Evolutionary conservation across 2,888 invertebrate species (phyloP).

Genomic region (Axea sp.): DNA sequence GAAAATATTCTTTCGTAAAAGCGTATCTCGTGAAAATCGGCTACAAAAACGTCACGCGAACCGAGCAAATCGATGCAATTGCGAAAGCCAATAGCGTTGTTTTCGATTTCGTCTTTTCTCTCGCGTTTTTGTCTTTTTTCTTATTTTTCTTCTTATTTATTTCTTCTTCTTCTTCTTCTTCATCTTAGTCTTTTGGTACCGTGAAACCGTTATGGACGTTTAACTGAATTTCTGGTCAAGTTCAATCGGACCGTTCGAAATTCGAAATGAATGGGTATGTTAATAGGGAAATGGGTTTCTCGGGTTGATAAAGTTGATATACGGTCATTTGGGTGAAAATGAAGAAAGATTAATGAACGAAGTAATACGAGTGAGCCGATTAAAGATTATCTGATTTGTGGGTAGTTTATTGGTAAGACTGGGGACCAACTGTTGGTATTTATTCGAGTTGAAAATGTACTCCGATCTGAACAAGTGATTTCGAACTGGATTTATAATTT

Average conservation of each 20-base stretch:
- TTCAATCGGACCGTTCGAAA: slow-evolving; percentile 1
- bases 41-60: slow-evolving; percentile 43
- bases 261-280: slow-evolving; percentile 33
- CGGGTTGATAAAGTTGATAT: slow-evolving; percentile 36
- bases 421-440: slow-evolving; percentile 22
- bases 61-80: slow-evolving; percentile 40
- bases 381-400: slow-evolving; percentile 39
- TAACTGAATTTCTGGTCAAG: slow-evolving; percentile 23
- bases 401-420: slow-evolving; percentile 22
- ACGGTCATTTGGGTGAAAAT: slow-evolving; percentile 39
- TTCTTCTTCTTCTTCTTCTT: slow-evolving; percentile 22
- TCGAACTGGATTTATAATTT: slow-evolving; percentile 40
- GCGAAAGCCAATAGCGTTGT: slow-evolving; percentile 63
- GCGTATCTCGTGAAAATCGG: slow-evolving; percentile 53
- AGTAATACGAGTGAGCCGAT: slow-evolving; percentile 37
- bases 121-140: slow-evolving; percentile 4
- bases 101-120: slow-evolving; percentile 28
- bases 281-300: slow-evolving; percentile 42
- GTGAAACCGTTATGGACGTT: slow-evolving; percentile 51
- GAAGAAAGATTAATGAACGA: slow-evolving; percentile 48
- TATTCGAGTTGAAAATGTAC: slow-evolving; percentile 30
- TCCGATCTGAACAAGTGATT: slow-evolving; percentile 38
- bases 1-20: slow-evolving; percentile 62
- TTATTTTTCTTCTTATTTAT: slow-evolving; percentile 7
- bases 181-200: background rate